Evolutionary conservation across 2,888 invertebrate species (phyloP).

Genomic region (Biston betularia): DNA sequence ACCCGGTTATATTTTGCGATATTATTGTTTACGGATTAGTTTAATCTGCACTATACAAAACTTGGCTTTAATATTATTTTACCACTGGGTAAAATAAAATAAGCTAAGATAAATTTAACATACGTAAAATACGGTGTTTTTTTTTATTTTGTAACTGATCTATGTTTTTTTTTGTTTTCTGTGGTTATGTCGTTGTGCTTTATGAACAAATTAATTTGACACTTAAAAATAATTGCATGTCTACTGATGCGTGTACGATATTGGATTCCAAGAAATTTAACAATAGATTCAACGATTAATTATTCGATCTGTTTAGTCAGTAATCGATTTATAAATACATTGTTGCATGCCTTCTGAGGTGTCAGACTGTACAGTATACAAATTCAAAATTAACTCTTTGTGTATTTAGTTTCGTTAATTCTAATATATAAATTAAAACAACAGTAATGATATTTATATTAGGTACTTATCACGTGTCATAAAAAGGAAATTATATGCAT

Average conservation of each 20-base stretch:
- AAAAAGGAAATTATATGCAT: no score
- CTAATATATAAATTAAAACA: no score
- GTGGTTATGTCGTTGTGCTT: no score
- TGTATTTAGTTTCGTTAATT: background rate
- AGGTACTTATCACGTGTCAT: no score
- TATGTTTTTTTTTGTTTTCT: no score
- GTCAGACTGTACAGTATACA: background rate
- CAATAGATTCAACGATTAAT: background rate
- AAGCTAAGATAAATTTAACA: no score
- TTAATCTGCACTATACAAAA: conserved; percentile 3
- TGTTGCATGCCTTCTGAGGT: background rate
- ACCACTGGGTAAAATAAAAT: no score
- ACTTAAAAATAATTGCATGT: background rate
- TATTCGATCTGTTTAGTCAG: background rate
- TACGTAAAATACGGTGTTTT: no score
- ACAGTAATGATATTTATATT: no score
- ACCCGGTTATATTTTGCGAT: conserved; percentile 26
- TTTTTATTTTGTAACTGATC: no score
- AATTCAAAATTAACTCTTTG: background rate
- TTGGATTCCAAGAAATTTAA: background rate
- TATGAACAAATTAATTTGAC: no score
- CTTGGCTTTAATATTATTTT: background rate
- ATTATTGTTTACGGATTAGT: conserved; percentile 9
- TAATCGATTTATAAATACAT: conserved; percentile 1
- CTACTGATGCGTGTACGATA: background rate